Conservation (phyloP, 2,797 vertebrate genomes). For the Sebastes steindachneri region DNA sequence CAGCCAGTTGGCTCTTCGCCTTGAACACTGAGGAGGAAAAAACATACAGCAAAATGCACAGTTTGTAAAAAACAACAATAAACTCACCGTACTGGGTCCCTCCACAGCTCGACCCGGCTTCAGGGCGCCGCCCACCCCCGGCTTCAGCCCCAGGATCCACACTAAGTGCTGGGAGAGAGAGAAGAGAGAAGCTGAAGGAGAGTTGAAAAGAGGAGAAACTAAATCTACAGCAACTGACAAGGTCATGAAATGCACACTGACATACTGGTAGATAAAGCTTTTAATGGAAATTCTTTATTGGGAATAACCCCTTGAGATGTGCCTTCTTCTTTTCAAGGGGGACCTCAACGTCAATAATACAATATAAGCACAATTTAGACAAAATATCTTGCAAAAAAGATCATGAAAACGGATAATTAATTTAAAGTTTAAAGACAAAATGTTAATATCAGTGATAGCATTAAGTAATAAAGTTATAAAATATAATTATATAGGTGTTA, state of each 20-base stretch:
- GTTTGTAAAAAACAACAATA: neutral
- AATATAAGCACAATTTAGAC: no score
- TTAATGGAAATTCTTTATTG: no score
- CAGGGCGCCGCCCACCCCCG: conserved; percentile 92
- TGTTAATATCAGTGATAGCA: no score
- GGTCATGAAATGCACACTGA: neutral
- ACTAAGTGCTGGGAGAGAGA: conserved; percentile 92
- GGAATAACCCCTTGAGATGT: no score
- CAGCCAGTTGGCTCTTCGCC: neutral
- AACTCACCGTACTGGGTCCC: conserved; percentile 95
- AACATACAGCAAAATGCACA: neutral
- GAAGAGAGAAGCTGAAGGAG: neutral
- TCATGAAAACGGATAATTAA: no score
- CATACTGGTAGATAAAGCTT: accelerated
- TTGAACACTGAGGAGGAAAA: neutral
- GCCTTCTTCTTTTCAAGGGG: no score
- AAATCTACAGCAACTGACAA: neutral
- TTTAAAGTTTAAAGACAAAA: no score
- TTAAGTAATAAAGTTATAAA: no score
- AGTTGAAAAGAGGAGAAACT: neutral
- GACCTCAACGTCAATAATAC: no score
- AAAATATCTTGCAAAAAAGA: no score
- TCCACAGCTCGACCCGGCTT: conserved; percentile 97
- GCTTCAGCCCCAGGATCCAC: conserved; percentile 98
- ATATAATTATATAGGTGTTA: no score